Conservation (phyloP, 2,888 invertebrate genomes). For the Barypeithes pellucidus region DNA sequence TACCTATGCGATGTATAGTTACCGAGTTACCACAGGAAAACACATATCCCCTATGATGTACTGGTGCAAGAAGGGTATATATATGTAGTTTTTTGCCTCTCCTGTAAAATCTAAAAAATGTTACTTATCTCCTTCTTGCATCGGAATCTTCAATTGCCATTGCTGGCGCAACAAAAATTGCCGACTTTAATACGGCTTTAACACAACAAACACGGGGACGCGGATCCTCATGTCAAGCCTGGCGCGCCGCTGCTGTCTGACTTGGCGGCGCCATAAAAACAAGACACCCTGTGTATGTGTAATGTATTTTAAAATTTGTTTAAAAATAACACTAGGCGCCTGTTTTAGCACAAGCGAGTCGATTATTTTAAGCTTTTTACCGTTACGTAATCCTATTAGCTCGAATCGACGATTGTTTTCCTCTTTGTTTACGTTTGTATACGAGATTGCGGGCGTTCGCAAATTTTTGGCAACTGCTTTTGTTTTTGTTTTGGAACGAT, state of each 20-base stretch:
- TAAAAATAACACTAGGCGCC: constrained; percentile 24
- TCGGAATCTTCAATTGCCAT: too few relatives aligned
- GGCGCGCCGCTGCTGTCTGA: not conserved
- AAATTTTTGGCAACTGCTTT: constrained; percentile 47
- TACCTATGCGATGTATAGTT: too few relatives aligned
- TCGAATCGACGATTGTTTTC: constrained; percentile 20
- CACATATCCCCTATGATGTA: too few relatives aligned
- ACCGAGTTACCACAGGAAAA: too few relatives aligned
- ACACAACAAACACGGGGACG: too few relatives aligned
- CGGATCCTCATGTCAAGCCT: too few relatives aligned
- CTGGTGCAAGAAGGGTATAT: too few relatives aligned
- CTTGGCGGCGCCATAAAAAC: not conserved
- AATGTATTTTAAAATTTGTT: constrained; percentile 10
- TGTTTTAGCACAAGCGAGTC: constrained; percentile 32
- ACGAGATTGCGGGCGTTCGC: constrained; percentile 29
- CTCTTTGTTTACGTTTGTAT: constrained; percentile 40
- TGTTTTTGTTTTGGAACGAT: constrained; percentile 49
- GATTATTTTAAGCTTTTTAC: constrained; percentile 44
- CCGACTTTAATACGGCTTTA: too few relatives aligned
- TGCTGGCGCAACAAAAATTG: too few relatives aligned
- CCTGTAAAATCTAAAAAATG: too few relatives aligned
- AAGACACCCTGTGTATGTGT: not conserved
- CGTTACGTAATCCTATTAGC: constrained; percentile 40
- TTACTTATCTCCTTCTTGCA: too few relatives aligned
- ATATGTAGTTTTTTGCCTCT: too few relatives aligned